Percentiles rank a stretch among this genome's conserved stretches.
Conservation (phyloP, 2,797 vertebrate species). For the Enteromius paludinosus region DNA sequence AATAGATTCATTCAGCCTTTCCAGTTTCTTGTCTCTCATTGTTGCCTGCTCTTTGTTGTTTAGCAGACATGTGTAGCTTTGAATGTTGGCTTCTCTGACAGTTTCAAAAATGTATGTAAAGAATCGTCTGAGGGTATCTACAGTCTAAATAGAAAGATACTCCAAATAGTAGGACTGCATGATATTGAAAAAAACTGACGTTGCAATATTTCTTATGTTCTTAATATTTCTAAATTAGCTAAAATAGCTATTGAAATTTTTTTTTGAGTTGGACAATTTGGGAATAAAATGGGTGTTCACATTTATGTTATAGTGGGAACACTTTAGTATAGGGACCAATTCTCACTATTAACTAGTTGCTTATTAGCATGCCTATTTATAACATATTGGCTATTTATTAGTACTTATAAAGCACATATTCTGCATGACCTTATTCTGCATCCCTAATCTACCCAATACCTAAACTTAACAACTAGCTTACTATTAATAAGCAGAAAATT, state of each 20-base stretch:
- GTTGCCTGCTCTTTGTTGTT: conserved; percentile 21
- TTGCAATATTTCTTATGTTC: neutral
- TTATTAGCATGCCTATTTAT: neutral
- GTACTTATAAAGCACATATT: neutral
- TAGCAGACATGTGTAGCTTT: neutral
- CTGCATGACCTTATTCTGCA: neutral
- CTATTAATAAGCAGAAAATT: neutral
- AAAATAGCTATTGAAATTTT: neutral
- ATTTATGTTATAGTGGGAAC: neutral
- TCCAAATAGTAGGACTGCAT: neutral
- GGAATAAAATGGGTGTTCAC: neutral
- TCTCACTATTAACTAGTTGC: neutral
- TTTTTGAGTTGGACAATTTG: neutral
- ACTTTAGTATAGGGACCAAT: neutral
- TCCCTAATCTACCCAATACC: neutral
- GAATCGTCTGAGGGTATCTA: neutral
- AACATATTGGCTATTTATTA: neutral
- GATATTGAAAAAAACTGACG: neutral
- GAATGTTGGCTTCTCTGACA: neutral
- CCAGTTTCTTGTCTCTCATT: conserved; percentile 21
- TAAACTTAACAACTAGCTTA: neutral
- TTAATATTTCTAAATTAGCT: too few relatives aligned
- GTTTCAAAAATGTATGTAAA: neutral
- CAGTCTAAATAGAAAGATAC: neutral
- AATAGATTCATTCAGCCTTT: conserved; percentile 33